A percentile compares a stretch with the other conserved stretches of the same genome.
These are phyloP conservation scores for Meteorus sp. DNA, from an alignment of 1,140 invertebrate species.

Conservation along the genomic window DNA sequence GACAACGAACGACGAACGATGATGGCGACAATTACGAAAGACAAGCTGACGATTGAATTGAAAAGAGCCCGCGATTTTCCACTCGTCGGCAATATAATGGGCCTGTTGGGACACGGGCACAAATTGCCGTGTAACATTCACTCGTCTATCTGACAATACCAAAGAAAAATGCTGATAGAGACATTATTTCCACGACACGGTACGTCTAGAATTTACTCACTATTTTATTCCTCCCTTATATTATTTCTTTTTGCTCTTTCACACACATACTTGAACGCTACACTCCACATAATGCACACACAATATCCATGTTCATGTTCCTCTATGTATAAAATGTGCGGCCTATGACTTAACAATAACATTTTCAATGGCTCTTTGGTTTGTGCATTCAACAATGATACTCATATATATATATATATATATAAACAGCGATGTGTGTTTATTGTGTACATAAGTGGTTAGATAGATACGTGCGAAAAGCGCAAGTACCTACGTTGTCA, in stretches of 20 bases:
- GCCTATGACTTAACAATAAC: slow-evolving; percentile 1
- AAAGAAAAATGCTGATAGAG: slow-evolving; percentile 12
- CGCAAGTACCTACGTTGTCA: background rate
- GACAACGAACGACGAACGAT: too few relatives aligned
- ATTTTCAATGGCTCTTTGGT: background rate
- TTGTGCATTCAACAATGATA: too few relatives aligned
- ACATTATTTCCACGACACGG: slow-evolving; percentile 1
- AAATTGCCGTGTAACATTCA: background rate
- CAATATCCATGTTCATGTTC: too few relatives aligned
- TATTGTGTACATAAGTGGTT: background rate
- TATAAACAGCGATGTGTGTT: too few relatives aligned
- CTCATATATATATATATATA: too few relatives aligned
- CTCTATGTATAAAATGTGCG: background rate
- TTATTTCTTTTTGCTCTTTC: too few relatives aligned
- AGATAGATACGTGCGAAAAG: background rate
- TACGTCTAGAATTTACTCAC: too few relatives aligned
- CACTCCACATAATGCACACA: too few relatives aligned
- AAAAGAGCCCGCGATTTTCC: slow-evolving; percentile 13
- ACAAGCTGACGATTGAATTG: slow-evolving; percentile 14
- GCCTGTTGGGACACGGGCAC: background rate
- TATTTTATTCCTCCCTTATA: too few relatives aligned
- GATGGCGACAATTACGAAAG: too few relatives aligned
- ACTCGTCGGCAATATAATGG: slow-evolving; percentile 16
- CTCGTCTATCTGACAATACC: background rate
- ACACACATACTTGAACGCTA: too few relatives aligned